A percentile compares a stretch with the other conserved stretches of the same genome.
These are phyloP conservation scores for Sialis lutaria DNA, from an alignment of 2,888 invertebrate genomes.

Conservation along the genomic window DNA sequence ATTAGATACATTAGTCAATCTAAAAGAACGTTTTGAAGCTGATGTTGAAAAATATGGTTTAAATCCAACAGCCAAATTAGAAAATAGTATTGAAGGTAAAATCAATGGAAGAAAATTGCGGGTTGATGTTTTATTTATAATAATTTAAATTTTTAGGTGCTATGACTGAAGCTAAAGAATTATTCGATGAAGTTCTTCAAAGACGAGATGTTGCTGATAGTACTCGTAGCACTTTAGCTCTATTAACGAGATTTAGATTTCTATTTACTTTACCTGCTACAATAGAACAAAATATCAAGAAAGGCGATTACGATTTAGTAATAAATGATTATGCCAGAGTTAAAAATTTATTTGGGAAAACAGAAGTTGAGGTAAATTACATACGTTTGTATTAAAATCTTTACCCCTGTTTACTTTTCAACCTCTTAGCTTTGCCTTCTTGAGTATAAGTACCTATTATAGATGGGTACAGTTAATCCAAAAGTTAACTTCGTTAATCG, in stretches of 20 bases:
- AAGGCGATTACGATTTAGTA: constrained; percentile 91
- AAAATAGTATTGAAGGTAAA: constrained; percentile 59
- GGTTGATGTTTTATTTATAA: constrained; percentile 3
- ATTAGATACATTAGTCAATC: constrained; percentile 60
- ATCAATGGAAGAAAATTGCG: neutral
- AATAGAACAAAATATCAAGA: constrained; percentile 83
- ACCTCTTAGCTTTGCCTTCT: too few species aligned
- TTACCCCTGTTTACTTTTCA: neutral
- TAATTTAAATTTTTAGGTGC: constrained; percentile 40
- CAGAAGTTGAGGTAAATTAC: constrained; percentile 55
- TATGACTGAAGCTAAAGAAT: constrained; percentile 74
- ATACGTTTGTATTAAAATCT: neutral
- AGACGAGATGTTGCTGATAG: constrained; percentile 91
- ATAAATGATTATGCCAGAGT: constrained; percentile 96
- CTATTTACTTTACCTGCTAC: constrained; percentile 89
- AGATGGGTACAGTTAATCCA: too few species aligned
- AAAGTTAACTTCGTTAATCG: too few species aligned
- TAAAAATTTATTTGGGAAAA: constrained; percentile 87
- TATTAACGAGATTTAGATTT: constrained; percentile 86
- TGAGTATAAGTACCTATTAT: neutral
- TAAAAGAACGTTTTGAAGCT: constrained; percentile 67
- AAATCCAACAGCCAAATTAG: constrained; percentile 58
- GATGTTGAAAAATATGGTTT: constrained; percentile 57
- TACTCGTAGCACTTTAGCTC: constrained; percentile 83
- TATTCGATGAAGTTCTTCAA: constrained; percentile 83